Conservation (phyloP, 2,113 vertebrate genomes). For the Ptychochromis oligacanthus region DNA sequence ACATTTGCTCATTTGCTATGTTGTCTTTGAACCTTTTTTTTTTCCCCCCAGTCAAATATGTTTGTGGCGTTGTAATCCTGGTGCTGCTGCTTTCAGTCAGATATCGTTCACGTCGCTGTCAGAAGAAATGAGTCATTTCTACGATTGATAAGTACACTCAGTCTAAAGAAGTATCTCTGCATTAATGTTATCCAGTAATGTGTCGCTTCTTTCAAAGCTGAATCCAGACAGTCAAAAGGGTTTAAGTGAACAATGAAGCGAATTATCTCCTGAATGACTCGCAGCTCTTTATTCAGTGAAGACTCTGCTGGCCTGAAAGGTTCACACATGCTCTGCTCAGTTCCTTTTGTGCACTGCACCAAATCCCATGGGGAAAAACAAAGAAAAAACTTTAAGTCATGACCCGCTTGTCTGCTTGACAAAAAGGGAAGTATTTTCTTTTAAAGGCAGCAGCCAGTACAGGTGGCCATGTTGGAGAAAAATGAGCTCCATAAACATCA, state of each 20-base stretch:
- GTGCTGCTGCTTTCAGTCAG: no score
- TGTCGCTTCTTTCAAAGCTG: not conserved
- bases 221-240: not conserved
- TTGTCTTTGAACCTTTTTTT: no score
- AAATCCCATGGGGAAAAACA: not conserved
- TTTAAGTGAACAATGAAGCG: not conserved
- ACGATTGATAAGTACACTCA: not conserved
- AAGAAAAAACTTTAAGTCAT: not conserved
- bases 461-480: not conserved
- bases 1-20: no score
- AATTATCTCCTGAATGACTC: not conserved
- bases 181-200: not conserved
- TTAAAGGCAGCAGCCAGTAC: not conserved
- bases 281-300: not conserved
- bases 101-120: not conserved
- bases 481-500: not conserved
- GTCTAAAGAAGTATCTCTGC: not conserved
- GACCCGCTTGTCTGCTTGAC: not conserved
- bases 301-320: not conserved
- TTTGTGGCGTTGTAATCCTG: no score
- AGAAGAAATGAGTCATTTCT: not conserved
- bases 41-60: no score
- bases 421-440: not conserved
- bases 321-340: not conserved
- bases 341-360: not conserved